Evolutionary conservation across 1,140 invertebrate genomes (phyloP), one percentile per base, ranked within the genome.

Genomic region (Matsumurasca onukii): DNA sequence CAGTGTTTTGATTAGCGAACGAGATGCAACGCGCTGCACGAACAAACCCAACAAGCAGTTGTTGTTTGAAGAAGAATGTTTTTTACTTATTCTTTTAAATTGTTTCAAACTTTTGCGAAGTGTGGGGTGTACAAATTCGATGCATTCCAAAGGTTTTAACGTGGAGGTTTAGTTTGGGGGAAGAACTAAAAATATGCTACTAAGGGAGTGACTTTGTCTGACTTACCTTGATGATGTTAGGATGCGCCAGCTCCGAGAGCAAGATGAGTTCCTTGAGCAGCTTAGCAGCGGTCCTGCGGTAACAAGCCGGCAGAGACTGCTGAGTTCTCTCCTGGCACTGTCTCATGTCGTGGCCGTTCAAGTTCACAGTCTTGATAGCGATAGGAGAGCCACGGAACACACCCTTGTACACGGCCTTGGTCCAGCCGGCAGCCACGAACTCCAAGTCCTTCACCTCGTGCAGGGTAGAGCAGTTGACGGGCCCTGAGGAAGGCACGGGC

Each of bases 281-380:
- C 71, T 83, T 83, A 30, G 77, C 75, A 1, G 80, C 77, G 1
- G 81, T 79, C 61, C 76, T 73, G 1, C 76, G 63, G 72, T 79
- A 82, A 68, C 82, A 83, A 3, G 73, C 66, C 3, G 71, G 64
- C 22, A 77, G 31, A 5, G 73, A 68, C 17, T 63, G 24, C 13
- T 73, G 31, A 2, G 31, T 31, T 3, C 49, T 3, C 20, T 75
- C 69, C 52, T 78, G 68, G 72, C 82, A 84, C 1, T 76, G 67
- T 2, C 66, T 72, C 1, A 83, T 75, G 67, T 83, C 80, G 63
- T 80, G 77, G 1, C 81, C 81, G 20, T 77, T 75, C 0, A 77
- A 66, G 71, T 82, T 81, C 15, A 83, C 80, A 0, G 78, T 81
- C 70, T 84, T 84, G 12, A 84, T 69, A 1, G 82, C 82, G 1